phyloP scores from a whole-genome alignment of 2,113 vertebrate genomes.

The Podarcis cretensis region DNA sequence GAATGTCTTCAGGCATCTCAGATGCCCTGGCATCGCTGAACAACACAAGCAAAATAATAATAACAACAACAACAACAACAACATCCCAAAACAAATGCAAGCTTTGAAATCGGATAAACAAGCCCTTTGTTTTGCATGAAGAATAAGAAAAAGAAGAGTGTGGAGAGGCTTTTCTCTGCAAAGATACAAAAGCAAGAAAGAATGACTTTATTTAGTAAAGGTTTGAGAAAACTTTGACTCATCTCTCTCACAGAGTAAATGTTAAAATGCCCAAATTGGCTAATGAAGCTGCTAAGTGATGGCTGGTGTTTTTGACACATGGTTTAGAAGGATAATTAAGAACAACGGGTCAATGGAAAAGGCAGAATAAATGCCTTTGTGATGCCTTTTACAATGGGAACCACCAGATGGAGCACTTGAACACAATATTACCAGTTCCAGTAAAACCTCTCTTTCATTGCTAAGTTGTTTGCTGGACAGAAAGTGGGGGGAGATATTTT shows the following conservation, averaged over 20 bases:
- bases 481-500: not conserved
- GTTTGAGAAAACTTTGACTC: constrained; percentile 27
- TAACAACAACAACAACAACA: too few relatives aligned
- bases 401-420: constrained; percentile 5
- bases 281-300: not conserved
- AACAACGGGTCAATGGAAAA: not conserved
- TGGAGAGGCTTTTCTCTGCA: not conserved
- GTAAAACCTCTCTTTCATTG: constrained; percentile 22
- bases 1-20: not conserved
- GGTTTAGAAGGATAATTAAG: not conserved
- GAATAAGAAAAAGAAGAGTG: not conserved
- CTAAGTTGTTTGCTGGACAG: not conserved
- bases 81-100: constrained; percentile 18
- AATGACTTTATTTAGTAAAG: not conserved
- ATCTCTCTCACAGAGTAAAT: not conserved
- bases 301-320: constrained; percentile 7
- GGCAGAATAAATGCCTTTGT: not conserved
- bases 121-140: not conserved
- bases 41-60: not conserved
- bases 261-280: constrained; percentile 1
- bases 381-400: not conserved
- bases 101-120: constrained; percentile 21
- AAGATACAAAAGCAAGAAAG: not conserved
- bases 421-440: not conserved
- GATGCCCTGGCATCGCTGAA: not conserved